Base-by-base conservation (phyloP, 2,113 vertebrate species). In the Lasiurus cinereus region DNA sequence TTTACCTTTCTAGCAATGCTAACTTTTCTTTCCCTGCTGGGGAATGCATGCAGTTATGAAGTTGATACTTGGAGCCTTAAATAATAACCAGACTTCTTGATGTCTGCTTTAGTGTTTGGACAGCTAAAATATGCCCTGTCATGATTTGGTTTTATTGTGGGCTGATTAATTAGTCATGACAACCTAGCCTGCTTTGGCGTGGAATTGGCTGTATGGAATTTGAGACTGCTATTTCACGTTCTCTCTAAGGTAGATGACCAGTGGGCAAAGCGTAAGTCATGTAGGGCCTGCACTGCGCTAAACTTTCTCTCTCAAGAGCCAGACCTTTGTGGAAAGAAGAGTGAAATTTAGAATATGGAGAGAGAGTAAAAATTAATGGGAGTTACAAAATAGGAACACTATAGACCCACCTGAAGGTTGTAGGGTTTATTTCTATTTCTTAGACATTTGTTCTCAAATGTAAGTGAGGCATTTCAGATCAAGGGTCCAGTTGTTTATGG, bases 71-170 rank as follows among this genome's bases (percentile, higher is more conserved):
- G 79, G 62, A 93, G 59, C 27, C 5, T 67, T 89, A 10, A 89
- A 59, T 69, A 88, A 70, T 79, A 54, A 78, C 66, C 10, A 79
- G 39, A 31, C 16, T 91, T 74, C 76, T 36, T 50, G 33, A 70
- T 90, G 66, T 70, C 21, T 86, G 10, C 39, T 50, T 83, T 74
- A 64, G 46, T 84, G 31, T 83, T 13, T 86, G 43, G 11, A 15
- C 19, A 79, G 56, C n/a, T 88, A 19, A 85, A 36, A 18, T 88
- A 72, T 72, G 46, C 39, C 27, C 7, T 88, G 22, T 82, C 16
- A 10, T 66, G 22, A 72, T 56, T 86, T 88, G 24, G 43, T 82
- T 94, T 97, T 92, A 80, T 64, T 93, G 82, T 48, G 78, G 67
- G 52, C n/a, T 76, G 67, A 78, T 94, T 83, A 54, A 39, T 76